Evolutionary conservation across 1,140 invertebrate genomes (phyloP), one percentile per base, ranked within the genome.

Genomic region (Galleria mellonella): DNA sequence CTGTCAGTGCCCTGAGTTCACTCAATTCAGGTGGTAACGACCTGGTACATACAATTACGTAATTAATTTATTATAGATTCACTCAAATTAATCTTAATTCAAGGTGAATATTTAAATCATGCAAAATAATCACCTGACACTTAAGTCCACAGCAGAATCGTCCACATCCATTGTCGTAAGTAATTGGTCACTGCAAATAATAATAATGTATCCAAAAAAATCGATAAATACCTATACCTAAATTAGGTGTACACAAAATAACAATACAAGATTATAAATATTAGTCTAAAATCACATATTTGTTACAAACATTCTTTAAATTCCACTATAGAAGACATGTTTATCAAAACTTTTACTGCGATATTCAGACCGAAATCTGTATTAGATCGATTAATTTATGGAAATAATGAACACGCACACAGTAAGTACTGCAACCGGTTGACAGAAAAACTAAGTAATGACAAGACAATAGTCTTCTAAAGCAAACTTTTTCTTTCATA

Each of bases 131-230:
- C 87, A 94, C 93, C 91, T 91, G 54, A 94, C 89, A 81, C 92
- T 94, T 40, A 94, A 85, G 85, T 94, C 91, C 33, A 92, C 91
- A 30, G 92, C 91, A 11, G 91, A 89, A 71, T 92, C 91, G 52
- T 91, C 90, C 64, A 90, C 88, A 82, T 91, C 90, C 89, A 91
- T 91, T 71, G 55, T 23, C 58, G 64, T 43, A 59, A 56, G 58
- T 68, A 67, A 45, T 48, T 59, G 64, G 59, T 51, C 62, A 63
- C 53, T 59, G 60, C 51, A 62, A 65, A 67, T 46, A 51, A 46
- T 55, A 73, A 67, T 46, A n/a, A n/a, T n/a, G n/a, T n/a, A n/a
- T n/a, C n/a, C n/a, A n/a, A n/a, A n/a, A n/a, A n/a, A n/a, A n/a
- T n/a, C n/a, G n/a, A n/a, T n/a, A n/a, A n/a, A n/a, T n/a, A n/a